Evolutionary conservation across 2,113 vertebrate genomes (phyloP).

Genomic region (Stegastes partitus): DNA sequence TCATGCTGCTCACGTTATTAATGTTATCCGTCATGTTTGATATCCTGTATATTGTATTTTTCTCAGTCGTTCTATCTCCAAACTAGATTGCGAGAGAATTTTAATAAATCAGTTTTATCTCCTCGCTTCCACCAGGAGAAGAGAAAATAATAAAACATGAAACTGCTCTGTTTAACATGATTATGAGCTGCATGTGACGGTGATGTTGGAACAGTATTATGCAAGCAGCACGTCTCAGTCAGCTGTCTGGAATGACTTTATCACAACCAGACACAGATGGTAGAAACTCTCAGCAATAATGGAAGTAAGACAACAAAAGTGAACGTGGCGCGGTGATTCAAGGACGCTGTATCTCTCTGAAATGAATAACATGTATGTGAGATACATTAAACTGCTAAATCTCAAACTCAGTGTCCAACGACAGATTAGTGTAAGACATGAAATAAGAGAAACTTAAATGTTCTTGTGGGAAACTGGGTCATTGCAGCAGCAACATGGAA

Average conservation of each 20-base stretch:
- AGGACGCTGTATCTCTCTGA: too few relatives aligned
- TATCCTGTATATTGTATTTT: neutral
- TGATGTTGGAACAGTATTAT: neutral
- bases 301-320: neutral
- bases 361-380: too few relatives aligned
- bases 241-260: neutral
- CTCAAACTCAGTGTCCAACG: neutral
- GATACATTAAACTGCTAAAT: too few relatives aligned
- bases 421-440: neutral
- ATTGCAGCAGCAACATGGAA: slow-evolving; percentile 37
- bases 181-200: neutral
- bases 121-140: neutral
- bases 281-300: neutral
- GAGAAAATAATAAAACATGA: neutral
- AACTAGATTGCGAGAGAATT: too few relatives aligned
- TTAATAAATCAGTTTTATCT: too few relatives aligned
- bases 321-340: too few relatives aligned
- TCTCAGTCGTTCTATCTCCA: too few relatives aligned
- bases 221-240: neutral
- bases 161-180: neutral
- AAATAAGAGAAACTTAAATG: slow-evolving; percentile 32
- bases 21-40: neutral
- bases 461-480: slow-evolving; percentile 60
- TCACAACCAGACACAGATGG: neutral
- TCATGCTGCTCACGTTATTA: neutral